phyloP scores from a whole-genome alignment of 2,888 invertebrate genomes.

The Epiblema foenella region DNA sequence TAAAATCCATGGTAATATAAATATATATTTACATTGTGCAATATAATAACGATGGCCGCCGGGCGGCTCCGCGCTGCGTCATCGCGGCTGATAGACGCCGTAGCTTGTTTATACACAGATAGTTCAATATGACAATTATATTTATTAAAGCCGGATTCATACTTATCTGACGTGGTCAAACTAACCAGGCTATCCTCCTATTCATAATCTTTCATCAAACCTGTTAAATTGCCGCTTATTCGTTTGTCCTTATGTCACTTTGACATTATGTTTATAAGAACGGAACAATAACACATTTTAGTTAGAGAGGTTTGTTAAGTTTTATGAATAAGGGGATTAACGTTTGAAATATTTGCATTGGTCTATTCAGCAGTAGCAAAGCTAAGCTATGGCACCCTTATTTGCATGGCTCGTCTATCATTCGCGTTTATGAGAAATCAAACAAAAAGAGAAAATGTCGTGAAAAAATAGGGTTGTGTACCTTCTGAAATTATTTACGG shows the following conservation, averaged over 20 bases:
- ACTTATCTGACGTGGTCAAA: no score
- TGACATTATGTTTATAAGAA: no score
- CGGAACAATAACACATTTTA: no score
- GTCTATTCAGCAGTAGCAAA: background rate
- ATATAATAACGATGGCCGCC: background rate
- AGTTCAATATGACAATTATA: background rate
- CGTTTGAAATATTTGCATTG: background rate
- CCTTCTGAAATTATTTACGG: background rate
- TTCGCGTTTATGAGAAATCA: slow-evolving; percentile 34
- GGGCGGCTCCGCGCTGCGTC: background rate
- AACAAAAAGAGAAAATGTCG: slow-evolving; percentile 30
- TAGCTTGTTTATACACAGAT: background rate
- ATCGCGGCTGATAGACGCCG: slow-evolving; percentile 4
- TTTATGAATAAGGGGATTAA: no score
- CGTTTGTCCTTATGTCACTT: no score
- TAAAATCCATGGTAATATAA: no score
- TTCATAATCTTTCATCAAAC: no score
- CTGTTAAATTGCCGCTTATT: no score
- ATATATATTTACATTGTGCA: no score
- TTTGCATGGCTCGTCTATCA: slow-evolving; percentile 38
- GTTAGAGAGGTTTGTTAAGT: no score
- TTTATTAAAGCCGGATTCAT: no score
- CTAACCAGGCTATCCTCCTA: no score
- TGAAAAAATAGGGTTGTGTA: slow-evolving; percentile 13
- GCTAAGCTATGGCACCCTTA: slow-evolving; percentile 28